Base-by-base conservation (phyloP, 2,888 invertebrate species). In the Ichneumoninae sp. region DNA sequence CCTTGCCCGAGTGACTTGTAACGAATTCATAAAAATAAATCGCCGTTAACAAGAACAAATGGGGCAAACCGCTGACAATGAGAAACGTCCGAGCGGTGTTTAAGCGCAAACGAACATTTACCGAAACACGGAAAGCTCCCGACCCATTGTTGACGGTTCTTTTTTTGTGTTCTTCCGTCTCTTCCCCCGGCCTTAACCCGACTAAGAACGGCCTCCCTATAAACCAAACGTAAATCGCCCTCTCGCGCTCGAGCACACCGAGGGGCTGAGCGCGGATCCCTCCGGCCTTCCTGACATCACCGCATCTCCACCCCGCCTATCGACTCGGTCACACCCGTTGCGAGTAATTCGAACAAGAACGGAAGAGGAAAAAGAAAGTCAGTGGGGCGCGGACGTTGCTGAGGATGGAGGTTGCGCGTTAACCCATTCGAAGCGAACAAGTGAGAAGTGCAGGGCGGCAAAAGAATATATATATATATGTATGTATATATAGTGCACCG, bases 171-270 rank as follows among this genome's bases (percentile, higher is more conserved):
- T 36, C 50, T 22, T 40, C 40, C 36, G 26, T 13, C 54, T n/a
- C 47, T 22, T 16, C 57, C 57, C 50, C 40, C n/a, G 33, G 50
- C 50, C 62, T 22, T 44, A 71, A 77, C 65, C 1, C 44, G 22
- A 69, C 65, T 65, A 40, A 50, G 52, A 81, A 81, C 71, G 71
- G 47, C 65, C 66, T 69, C 71, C 22, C 77, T 66, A 82, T 82
- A 82, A 77, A 77, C 66, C 77, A 71, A 75, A 65, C 77, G 33
- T 70, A 70, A 81, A 74, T 75, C 75, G 57, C 30, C 68, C 74
- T 19, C 74, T 68, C 57, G 69, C 66, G 47, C 19, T 19, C 40
- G 65, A 44, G 30, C 71, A 77, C 75, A 70, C 40, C 47, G 33
- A 44, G 50, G 44, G 50, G 44, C 16, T 22, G 54, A 50, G 30